Base-by-base conservation (phyloP, 1,140 invertebrate genomes). In the Lasaia peninsularis region DNA sequence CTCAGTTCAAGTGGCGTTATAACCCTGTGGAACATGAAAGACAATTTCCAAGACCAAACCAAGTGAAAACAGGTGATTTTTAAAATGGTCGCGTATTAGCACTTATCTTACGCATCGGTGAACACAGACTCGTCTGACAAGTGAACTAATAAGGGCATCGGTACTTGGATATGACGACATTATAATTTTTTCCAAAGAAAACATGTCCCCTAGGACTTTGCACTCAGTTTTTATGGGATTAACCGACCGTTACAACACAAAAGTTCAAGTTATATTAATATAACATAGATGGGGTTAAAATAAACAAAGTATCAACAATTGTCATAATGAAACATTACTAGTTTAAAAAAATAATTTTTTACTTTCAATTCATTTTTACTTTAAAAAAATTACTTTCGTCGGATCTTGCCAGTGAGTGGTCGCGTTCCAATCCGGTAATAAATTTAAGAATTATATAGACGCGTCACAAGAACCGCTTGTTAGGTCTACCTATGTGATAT, bases 121-220 rank as follows among this genome's bases (percentile, higher is more conserved):
- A 59, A 58, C 53, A 37, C 68, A 67, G 67, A 78, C 77, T 69
- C 60, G 77, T 80, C 73, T 58, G 56, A 67, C 70, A 58, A 67
- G 70, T 78, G 65, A 54, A 67, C 79, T 69, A 75, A 78, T 82
- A 80, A 82, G 79, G 79, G 71, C 71, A 78, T 63, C 63, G 57
- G 63, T 63, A 62, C 66, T 65, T 51, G 67, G 65, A 48, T 72
- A 78, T 75, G 74, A 78, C 72, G 72, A 71, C 69, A 77, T 71
- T 73, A 73, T 69, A 69, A 52, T 73, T 71, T 78, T 76, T 73
- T 75, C 75, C 64, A 66, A 72, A 62, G 51, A 58, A 67, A 75
- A 73, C 63, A 70, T 67, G 72, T 61, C 74, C 64, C 64, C 33
- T 58, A 67, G 77, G 73, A 55, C 69, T 72, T 79, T 80, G 78